Conservation (phyloP, 2,797 vertebrate species). For the Hoplostethus atlanticus region DNA sequence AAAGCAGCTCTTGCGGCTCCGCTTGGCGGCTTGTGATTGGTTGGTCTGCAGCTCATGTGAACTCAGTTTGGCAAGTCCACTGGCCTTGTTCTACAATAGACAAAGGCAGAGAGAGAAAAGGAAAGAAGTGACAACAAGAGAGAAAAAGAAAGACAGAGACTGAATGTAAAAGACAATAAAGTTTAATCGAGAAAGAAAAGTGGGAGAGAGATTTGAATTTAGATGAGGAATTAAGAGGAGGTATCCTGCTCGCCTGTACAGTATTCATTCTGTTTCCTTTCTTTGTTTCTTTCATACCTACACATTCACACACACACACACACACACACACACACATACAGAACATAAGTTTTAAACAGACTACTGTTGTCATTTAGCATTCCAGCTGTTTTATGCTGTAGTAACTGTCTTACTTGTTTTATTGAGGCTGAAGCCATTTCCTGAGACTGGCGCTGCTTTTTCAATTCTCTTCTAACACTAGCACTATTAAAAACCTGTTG, state of each 20-base stretch:
- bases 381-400: too few species aligned
- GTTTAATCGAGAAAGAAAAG: conserved; percentile 5
- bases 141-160: conserved; percentile 10
- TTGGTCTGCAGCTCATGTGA: conserved; percentile 56
- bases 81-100: conserved; percentile 46
- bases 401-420: neutral
- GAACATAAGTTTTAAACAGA: neutral
- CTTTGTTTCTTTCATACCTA: neutral
- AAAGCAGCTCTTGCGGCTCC: conserved; percentile 54
- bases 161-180: conserved; percentile 12
- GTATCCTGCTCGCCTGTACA: neutral
- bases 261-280: conserved; percentile 34
- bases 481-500: conserved; percentile 5
- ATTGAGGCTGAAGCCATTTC: neutral
- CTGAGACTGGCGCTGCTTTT: neutral
- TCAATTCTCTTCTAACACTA: conserved; percentile 1
- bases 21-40: conserved; percentile 81
- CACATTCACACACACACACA: too few species aligned
- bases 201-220: conserved; percentile 1
- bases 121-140: conserved; percentile 13
- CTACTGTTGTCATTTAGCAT: neutral
- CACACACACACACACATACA: neutral
- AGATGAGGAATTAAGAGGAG: neutral
- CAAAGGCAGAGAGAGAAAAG: conserved; percentile 38
- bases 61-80: conserved; percentile 48